Base-by-base conservation (phyloP, 2,888 invertebrate genomes). In the Eretmocerus hayati region DNA sequence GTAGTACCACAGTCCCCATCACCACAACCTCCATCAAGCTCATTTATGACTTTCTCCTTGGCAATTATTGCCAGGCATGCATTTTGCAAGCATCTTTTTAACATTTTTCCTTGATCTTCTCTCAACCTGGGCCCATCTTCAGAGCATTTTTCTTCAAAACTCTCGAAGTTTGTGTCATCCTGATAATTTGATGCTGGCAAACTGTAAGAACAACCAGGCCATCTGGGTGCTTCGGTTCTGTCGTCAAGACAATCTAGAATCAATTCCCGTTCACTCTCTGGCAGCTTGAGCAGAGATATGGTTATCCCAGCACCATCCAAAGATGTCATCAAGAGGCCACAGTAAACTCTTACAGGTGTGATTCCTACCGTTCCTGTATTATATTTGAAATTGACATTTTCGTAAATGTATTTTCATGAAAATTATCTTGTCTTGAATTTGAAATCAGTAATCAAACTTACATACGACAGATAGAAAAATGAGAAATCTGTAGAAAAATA, bases 241-340 rank as follows among this genome's bases (percentile, higher is more conserved):
- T 72, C 74, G 60, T 86, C 84, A 19, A 85, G 69, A 37, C 77
- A 74, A 5, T 71, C 62, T 49, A 84, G 53, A 69, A 83, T 79
- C 1, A 72, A 53, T 3, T 69, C 69, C 18, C 74, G 59, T 5
- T 63, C 52, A 2, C 67, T 61, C 46, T 76, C 68, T 11, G 71
- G 72, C 9, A 83, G 62, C 56, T 80, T 78, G 9, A 87, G 61
- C 16, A 91, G 58, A 13, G 87, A 84, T 21, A 92, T 75, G 56
- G 87, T 85, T 58, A 89, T 75, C 6, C 90, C 90, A 45, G 82
- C 79, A 79, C 85, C 86, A 61, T 89, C 84, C 38, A 90, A 66
- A 0, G 89, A 87, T 0, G 89, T 86, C 72, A 88, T 81, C 53
- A 84, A 74, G 5, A 72, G 62, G 5, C 81, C 81, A 2, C 61